Evolutionary conservation across 2,888 invertebrate genomes (phyloP).

Genomic region (Cremastinae sp.): DNA sequence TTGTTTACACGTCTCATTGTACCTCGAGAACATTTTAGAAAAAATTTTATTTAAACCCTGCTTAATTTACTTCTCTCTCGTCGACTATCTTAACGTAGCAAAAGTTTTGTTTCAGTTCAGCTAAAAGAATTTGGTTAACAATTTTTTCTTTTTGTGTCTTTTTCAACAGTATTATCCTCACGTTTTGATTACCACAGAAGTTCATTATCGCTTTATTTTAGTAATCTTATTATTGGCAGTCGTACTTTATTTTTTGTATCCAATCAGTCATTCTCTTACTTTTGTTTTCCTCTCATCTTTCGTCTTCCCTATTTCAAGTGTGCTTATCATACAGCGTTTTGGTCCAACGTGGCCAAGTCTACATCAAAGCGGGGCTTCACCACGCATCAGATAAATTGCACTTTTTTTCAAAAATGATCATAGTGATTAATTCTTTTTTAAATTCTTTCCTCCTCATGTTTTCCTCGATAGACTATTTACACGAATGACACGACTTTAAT

Average conservation of each 20-base stretch:
- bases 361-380: slow-evolving; percentile 60
- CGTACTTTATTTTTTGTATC: slow-evolving; percentile 68
- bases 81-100: slow-evolving; percentile 45
- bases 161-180: slow-evolving; percentile 46
- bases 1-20: slow-evolving; percentile 56
- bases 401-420: slow-evolving; percentile 68
- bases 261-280: slow-evolving; percentile 70
- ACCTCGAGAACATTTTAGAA: slow-evolving; percentile 59
- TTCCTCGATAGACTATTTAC: slow-evolving; percentile 56
- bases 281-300: slow-evolving; percentile 46
- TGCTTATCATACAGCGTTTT: slow-evolving; percentile 57
- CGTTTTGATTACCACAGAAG: slow-evolving; percentile 38
- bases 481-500: slow-evolving; percentile 54
- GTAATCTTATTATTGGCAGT: slow-evolving; percentile 70
- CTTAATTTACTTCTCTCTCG: slow-evolving; percentile 62
- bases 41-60: slow-evolving; percentile 70
- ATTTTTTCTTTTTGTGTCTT: slow-evolving; percentile 44
- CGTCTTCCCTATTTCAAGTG: slow-evolving; percentile 32
- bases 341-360: slow-evolving; percentile 63
- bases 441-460: slow-evolving; percentile 56
- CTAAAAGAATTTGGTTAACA: slow-evolving; percentile 35
- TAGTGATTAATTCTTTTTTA: slow-evolving; percentile 57
- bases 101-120: slow-evolving; percentile 16
- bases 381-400: slow-evolving; percentile 72
- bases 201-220: slow-evolving; percentile 35